Evolutionary conservation across 2,888 invertebrate genomes (phyloP).

Genomic region (Melinaea marsaeus): DNA sequence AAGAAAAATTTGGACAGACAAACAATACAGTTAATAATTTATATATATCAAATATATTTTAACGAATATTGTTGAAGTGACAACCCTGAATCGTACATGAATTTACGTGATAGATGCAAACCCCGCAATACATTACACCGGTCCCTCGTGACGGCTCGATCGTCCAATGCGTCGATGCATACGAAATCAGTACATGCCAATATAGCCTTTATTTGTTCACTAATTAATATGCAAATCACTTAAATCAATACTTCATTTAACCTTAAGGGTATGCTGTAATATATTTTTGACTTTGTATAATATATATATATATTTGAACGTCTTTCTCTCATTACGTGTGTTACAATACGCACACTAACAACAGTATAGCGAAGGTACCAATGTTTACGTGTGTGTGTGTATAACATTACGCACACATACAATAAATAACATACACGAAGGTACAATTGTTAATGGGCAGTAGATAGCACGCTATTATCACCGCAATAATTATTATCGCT

Average conservation of each 20-base stretch:
- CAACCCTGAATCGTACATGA: conserved; percentile 35
- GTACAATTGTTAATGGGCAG: conserved; percentile 31
- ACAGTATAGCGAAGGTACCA: background rate
- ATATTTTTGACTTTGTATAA: background rate
- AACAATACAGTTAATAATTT: background rate
- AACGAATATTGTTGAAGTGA: background rate
- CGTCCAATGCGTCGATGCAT: conserved; percentile 51
- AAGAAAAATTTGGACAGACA: too few species aligned
- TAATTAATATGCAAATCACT: conserved; percentile 6
- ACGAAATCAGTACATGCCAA: conserved; percentile 44
- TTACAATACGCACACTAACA: too few species aligned
- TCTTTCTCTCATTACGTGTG: too few species aligned
- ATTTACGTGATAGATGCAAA: conserved; percentile 49
- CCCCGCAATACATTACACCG: conserved; percentile 52
- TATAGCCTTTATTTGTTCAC: conserved; percentile 13
- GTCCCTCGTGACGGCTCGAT: conserved; percentile 44
- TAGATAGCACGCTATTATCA: conserved; percentile 30
- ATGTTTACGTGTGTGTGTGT: conserved; percentile 9
- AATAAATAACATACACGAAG: conserved; percentile 35
- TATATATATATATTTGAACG: too few species aligned
- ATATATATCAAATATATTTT: background rate
- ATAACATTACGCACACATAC: conserved; percentile 17
- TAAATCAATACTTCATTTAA: background rate
- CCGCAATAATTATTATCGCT: conserved; percentile 26
- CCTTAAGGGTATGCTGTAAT: background rate